Evolutionary conservation across 2,888 invertebrate species (phyloP).

Genomic region (Dysmachus trigonus): DNA sequence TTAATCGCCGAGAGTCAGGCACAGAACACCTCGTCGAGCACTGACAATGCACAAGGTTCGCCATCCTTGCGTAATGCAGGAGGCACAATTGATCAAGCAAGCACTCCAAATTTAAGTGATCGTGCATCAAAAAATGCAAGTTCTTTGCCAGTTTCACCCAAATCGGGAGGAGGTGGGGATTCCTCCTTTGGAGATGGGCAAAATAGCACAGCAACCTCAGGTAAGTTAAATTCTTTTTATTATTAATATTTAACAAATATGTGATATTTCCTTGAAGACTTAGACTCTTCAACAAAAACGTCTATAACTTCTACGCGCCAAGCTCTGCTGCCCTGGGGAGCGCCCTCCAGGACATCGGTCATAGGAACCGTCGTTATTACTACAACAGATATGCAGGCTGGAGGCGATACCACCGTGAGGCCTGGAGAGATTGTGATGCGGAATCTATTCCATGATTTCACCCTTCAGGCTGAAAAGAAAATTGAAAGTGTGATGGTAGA

Average conservation of each 20-base stretch:
- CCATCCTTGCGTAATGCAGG: constrained; percentile 49
- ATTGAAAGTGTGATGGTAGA: constrained; percentile 95
- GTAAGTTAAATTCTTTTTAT: background rate
- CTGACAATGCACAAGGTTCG: constrained; percentile 50
- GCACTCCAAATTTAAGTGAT: constrained; percentile 46
- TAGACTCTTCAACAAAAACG: constrained; percentile 48
- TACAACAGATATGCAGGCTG: constrained; percentile 59
- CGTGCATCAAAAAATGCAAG: constrained; percentile 46
- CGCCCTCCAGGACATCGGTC: constrained; percentile 64
- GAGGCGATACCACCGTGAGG: constrained; percentile 73
- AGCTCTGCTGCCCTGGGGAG: constrained; percentile 84
- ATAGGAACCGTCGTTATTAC: constrained; percentile 58
- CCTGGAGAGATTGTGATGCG: constrained; percentile 98
- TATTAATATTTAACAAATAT: background rate
- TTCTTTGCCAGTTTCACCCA: constrained; percentile 41
- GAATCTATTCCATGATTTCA: constrained; percentile 94
- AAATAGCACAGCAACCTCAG: constrained; percentile 13
- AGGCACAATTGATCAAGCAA: constrained; percentile 29
- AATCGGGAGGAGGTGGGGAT: constrained; percentile 44
- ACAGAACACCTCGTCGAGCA: constrained; percentile 44
- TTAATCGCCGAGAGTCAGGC: constrained; percentile 55
- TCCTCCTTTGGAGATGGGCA: constrained; percentile 31
- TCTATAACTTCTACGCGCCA: constrained; percentile 64
- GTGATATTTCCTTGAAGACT: constrained; percentile 28
- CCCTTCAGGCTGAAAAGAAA: constrained; percentile 92